These are phyloP conservation scores for Gonioctena quinquepunctata DNA, from an alignment of 1,140 invertebrate species.

Conservation along the genomic window DNA sequence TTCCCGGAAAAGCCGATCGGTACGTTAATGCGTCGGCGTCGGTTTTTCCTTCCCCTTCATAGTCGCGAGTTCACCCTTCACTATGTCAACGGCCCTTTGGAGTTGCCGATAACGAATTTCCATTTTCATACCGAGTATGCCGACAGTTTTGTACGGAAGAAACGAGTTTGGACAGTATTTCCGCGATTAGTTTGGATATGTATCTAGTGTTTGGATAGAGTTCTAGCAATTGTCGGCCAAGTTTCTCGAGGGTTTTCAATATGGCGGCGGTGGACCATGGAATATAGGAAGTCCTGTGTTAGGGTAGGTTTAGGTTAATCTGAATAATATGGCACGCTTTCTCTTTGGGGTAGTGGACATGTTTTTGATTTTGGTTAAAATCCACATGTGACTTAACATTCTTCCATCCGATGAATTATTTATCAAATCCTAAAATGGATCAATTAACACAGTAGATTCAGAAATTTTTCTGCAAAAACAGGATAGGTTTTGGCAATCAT, in stretches of 20 bases:
- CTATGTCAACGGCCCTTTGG: constrained; percentile 11
- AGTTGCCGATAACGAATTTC: background rate
- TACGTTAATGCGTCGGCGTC: constrained; percentile 3
- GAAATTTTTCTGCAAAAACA: too few relatives aligned
- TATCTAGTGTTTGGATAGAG: background rate
- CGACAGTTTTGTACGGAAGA: background rate
- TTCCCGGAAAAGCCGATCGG: background rate
- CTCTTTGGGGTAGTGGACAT: too few relatives aligned
- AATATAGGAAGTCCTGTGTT: background rate
- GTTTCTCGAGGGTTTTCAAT: background rate
- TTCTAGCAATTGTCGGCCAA: background rate
- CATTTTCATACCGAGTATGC: background rate
- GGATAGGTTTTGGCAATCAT: too few relatives aligned
- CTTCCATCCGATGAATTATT: too few relatives aligned
- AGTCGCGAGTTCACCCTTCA: background rate
- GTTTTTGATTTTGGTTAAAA: too few relatives aligned
- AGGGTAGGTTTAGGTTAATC: constrained; percentile 9
- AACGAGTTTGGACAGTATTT: background rate
- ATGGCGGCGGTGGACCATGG: background rate
- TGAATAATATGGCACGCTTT: too few relatives aligned
- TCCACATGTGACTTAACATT: too few relatives aligned
- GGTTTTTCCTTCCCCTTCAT: background rate
- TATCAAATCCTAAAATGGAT: too few relatives aligned
- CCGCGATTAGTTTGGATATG: background rate
- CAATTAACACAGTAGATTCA: too few relatives aligned